Evolutionary conservation across 2,888 invertebrate species (phyloP), one percentile per base, ranked within the genome.

Genomic region (Cerastoderma edule): DNA sequence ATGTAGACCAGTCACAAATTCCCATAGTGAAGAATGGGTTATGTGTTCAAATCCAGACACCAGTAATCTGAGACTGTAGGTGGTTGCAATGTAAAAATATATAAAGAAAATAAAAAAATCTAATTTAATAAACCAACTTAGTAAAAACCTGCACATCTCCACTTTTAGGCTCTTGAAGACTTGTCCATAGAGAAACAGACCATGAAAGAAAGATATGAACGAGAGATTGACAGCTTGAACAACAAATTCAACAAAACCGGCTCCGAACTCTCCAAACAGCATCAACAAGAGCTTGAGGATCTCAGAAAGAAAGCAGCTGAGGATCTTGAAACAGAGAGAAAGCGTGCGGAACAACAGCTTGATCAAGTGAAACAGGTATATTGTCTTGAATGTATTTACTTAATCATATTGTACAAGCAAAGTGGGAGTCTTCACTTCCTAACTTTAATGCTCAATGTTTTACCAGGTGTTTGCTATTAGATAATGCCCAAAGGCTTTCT

Each of bases 131-230:
- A n/a, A n/a, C n/a, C n/a, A n/a, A n/a, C n/a, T n/a, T n/a, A n/a
- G n/a, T n/a, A n/a, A n/a, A n/a, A n/a, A n/a, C n/a, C n/a, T n/a
- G n/a, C n/a, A n/a, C n/a, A n/a, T n/a, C n/a, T n/a, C n/a, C n/a
- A n/a, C n/a, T n/a, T n/a, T 6, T 73, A 91, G 91, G 81, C 89
- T 10, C 67, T 92, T 46, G 90, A 91, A 57, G 90, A 91, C 68
- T 50, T 91, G 72, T 88, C 88, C 0, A 76, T 87, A 27, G 90
- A 91, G 80, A 92, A 91, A 72, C 89, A 91, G 76, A 87, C 87
- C 10, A 78, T 89, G 78, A 83, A 89, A 67, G 85, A 89, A 44
- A 83, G 84, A 33, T 88, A 89, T 69, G 90, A 91, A 54, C 73
- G 83, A 53, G 89, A 91, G 32, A 66, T 90, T 2, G 78, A 84